Evolutionary conservation across 2,797 vertebrate genomes (phyloP), one percentile per base, ranked within the genome.

Genomic region (Darevskia nairensis): DNA sequence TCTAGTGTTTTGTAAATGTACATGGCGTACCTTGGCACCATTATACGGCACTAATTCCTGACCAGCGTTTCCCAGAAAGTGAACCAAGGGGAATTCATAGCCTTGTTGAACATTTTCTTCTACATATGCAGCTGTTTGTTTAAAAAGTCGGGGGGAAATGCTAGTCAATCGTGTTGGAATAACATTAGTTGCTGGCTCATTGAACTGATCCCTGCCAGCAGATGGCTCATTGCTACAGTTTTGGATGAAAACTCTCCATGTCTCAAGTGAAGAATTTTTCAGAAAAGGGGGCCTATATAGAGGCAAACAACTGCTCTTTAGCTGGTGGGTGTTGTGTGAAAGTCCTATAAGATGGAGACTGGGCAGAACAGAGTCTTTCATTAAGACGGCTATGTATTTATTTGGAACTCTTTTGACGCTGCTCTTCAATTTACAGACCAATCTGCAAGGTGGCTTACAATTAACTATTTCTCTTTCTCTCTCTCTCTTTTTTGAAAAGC

Each of bases 191-290:
- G 4, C 39, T 74, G 50, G 19, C 32, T 74, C 32, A 55, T 15
- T 41, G 9, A 44, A 27, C 35, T 44, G 59, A 77, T 46, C n/a
- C 23, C 74, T 41, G 59, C 86, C 86, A 87, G 68, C 50, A 87
- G 86, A 41, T 87, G 86, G 68, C 86, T 81, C 78, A 81, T 35
- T 44, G 27, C 32, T 41, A 44, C 78, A 87, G 68, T 7, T 3
- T 21, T 41, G 46, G 15, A 55, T 59, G 46, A 29, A 69, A 71
- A 69, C 23, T 6, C 4, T 69, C 75, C 15, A 4, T 11, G 25
- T 6, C 0, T n/a, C 55, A 79, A 80, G n/a, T 4, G 8, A 5
- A 59, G 8, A 23, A 11, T 55, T 69, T 71, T 55, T 39, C 41
- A 78, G 44, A 71, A n/a, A 29, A 27, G 0, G n/a, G 19, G 68